Conservation (phyloP, 1,140 invertebrate species). For the Scaptomyza pallida region DNA sequence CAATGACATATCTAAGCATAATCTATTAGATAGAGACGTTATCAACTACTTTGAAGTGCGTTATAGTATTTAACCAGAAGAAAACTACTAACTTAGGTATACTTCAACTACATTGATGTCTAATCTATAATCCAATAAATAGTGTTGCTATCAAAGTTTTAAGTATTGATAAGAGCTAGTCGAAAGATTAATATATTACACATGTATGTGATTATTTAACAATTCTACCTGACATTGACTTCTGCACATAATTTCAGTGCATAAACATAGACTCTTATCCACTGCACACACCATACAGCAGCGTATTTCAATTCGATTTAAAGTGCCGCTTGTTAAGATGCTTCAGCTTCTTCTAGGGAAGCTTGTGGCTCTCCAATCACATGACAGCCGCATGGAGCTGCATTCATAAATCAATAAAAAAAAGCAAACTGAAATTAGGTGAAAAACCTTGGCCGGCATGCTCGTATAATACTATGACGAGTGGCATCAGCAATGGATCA, state of each 20-base stretch:
- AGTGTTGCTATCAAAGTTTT: background rate
- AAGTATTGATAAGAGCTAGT: background rate
- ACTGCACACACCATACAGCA: conserved; percentile 2
- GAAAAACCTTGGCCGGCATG: background rate
- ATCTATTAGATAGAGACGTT: background rate
- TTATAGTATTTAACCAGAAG: background rate
- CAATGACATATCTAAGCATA: background rate
- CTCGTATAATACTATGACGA: background rate
- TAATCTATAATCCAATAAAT: conserved; percentile 13
- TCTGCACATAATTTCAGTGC: background rate
- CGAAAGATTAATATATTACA: background rate
- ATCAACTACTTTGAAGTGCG: background rate
- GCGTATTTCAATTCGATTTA: conserved; percentile 7
- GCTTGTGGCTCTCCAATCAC: conserved; percentile 10
- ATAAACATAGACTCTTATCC: conserved; percentile 8
- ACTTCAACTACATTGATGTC: background rate
- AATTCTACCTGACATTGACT: background rate
- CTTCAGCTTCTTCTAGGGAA: background rate
- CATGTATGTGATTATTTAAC: background rate
- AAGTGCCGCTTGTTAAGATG: conserved; percentile 20
- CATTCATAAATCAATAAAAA: conserved; percentile 42
- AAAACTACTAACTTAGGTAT: background rate
- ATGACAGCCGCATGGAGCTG: conserved; percentile 26
- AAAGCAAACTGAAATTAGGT: background rate
- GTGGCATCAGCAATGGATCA: background rate